These are phyloP conservation scores for Apantesis nais DNA, from an alignment of 2,888 invertebrate species.

Conservation along the genomic window DNA sequence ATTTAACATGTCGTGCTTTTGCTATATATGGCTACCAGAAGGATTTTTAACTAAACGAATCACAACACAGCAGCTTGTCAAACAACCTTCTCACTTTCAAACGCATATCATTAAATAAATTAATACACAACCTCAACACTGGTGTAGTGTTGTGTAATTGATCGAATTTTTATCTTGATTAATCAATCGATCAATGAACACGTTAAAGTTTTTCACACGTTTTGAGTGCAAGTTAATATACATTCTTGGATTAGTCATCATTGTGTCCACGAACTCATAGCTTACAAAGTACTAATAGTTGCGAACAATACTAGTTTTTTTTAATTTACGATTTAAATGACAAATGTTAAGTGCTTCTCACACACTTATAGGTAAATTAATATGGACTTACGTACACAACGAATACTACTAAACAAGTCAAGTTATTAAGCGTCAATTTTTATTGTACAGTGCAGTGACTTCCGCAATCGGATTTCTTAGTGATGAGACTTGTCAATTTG, in stretches of 20 bases:
- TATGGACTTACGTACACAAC: not conserved
- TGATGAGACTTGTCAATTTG: too few relatives aligned
- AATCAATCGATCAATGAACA: slow-evolving; percentile 37
- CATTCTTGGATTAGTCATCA: slow-evolving; percentile 56
- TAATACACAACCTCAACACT: slow-evolving; percentile 21
- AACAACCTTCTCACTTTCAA: slow-evolving; percentile 2
- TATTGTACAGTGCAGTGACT: not conserved
- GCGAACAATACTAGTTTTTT: slow-evolving; percentile 26
- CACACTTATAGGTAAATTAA: not conserved
- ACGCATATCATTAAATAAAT: slow-evolving; percentile 24
- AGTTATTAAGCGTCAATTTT: not conserved
- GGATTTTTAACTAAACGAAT: not conserved
- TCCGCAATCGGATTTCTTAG: not conserved
- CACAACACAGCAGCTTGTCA: not conserved
- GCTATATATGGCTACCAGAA: not conserved
- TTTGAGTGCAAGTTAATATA: slow-evolving; percentile 52
- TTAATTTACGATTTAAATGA: not conserved
- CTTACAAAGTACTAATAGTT: slow-evolving; percentile 29
- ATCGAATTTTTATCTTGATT: slow-evolving; percentile 18
- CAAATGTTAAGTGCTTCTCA: not conserved
- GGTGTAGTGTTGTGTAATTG: slow-evolving; percentile 22
- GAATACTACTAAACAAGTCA: not conserved
- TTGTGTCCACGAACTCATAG: slow-evolving; percentile 43
- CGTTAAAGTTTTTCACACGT: slow-evolving; percentile 23
- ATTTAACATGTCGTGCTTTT: not conserved